Percentiles rank a stretch among this genome's conserved stretches.
phyloP scores from a whole-genome alignment of 2,113 vertebrate species.

The Edolisoma coerulescens region DNA sequence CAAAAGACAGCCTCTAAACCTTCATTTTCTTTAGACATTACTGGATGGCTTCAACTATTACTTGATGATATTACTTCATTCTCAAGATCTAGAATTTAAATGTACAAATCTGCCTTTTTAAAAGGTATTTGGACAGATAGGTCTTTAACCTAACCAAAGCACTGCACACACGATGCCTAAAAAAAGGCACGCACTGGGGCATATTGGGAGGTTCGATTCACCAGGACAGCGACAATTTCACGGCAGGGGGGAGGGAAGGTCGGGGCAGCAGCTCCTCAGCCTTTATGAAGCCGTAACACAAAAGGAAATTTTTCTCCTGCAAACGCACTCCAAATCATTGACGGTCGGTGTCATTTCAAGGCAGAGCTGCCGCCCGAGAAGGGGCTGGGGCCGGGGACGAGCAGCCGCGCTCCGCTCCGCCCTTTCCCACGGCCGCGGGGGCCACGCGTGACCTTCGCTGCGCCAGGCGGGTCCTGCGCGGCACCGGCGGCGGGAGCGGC shows the following conservation, averaged over 20 bases:
- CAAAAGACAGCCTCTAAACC: neutral
- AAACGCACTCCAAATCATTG: neutral
- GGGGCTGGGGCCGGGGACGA: neutral
- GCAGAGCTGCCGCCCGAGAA: neutral
- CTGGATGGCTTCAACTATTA: neutral
- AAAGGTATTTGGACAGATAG: neutral
- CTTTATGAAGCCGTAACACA: rapidly evolving
- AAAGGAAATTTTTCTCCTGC: neutral
- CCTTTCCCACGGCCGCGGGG: neutral
- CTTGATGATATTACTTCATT: neutral
- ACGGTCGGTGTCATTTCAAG: rapidly evolving
- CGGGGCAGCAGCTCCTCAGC: neutral
- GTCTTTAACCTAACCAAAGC: neutral
- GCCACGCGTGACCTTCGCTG: neutral
- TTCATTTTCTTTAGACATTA: neutral
- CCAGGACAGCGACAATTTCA: neutral
- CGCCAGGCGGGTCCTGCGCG: neutral
- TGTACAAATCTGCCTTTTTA: neutral
- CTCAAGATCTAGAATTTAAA: neutral
- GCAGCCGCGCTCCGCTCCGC: neutral
- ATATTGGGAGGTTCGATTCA: neutral
- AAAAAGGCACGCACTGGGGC: neutral
- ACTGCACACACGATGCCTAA: rapidly evolving
- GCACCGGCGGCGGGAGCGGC: neutral
- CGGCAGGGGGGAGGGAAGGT: neutral